Base-by-base conservation (phyloP, 2,797 vertebrate species). In the Eurystomus glaucurus region DNA sequence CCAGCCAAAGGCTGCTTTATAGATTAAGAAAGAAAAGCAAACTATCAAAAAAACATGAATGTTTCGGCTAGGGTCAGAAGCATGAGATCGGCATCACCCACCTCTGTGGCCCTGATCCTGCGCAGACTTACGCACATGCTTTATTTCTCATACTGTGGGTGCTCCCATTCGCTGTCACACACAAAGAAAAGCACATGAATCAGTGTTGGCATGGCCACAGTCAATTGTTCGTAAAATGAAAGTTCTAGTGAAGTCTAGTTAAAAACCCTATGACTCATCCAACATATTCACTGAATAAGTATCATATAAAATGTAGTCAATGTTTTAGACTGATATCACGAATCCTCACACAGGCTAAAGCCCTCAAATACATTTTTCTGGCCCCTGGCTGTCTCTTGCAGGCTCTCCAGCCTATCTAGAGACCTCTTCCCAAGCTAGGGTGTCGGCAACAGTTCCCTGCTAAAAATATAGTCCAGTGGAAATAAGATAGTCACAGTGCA, bases 1-100 rank as follows among this genome's bases (percentile, higher is more conserved):
- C 80, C 74, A 94, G 48, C 62, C 77, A 82, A 90, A 79, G 83
- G 64, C 93, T 97, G 94, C 92, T 96, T 95, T 96, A 92, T 45
- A 96, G 92, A 96, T 90, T 92, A 95, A 77, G 77, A 64, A 74
- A 90, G 51, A 92, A 86, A 93, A 93, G 43, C 33, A 76, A 86
- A 45, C 21, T 77, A 66, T 83, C 76, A 33, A 80, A 91, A 71
- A 58, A 45, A 76, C 46, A 10, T 1, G 8, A 80, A n/a, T 29
- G 33, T 52, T 93, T 84, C 78, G 20, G 45, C 57, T 86, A 33
- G 28, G 69, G 82, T 94, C 69, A 84, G 58, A 75, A 52, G 50
- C 25, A 78, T 52, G 64, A 80, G 90, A 86, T 64, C 22, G 41
- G 58, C 79, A 70, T 85, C 76, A 50, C 50, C 43, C 62, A 72